These are phyloP conservation scores for Mus minutoides DNA, from an alignment of 2,797 vertebrate genomes.

Conservation along the genomic window DNA sequence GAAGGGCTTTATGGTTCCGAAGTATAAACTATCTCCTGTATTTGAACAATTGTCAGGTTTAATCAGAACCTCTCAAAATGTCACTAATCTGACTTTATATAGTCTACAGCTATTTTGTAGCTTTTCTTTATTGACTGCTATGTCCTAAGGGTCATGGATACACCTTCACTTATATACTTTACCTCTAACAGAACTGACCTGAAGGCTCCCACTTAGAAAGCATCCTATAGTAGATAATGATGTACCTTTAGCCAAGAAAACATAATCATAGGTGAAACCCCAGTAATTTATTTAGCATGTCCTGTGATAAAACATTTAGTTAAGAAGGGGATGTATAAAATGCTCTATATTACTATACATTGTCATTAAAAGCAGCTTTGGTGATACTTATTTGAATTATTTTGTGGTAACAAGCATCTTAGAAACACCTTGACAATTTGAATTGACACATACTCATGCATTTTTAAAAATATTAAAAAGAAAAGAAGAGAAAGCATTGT, in stretches of 20 bases:
- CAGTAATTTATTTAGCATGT: conserved; percentile 17
- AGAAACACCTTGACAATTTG: neutral
- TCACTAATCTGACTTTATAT: neutral
- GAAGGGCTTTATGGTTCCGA: neutral
- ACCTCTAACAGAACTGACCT: neutral
- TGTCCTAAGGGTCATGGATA: neutral
- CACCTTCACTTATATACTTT: neutral
- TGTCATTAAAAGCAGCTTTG: conserved; percentile 21
- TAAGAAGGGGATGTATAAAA: neutral
- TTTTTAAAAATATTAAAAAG: neutral
- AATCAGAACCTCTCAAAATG: neutral
- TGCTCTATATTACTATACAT: neutral
- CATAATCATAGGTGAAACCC: neutral
- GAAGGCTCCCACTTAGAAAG: neutral
- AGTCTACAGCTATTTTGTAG: neutral
- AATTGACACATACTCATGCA: neutral
- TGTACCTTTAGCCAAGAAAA: neutral
- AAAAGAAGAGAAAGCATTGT: neutral
- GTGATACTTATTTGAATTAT: neutral
- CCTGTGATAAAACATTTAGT: neutral
- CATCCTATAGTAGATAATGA: neutral
- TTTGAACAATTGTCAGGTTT: neutral
- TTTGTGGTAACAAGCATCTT: neutral
- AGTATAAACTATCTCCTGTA: neutral
- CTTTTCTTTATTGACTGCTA: neutral